Evolutionary conservation across 2,888 invertebrate species (phyloP), one percentile per base, ranked within the genome.

Genomic region (Hetaerina titia): DNA sequence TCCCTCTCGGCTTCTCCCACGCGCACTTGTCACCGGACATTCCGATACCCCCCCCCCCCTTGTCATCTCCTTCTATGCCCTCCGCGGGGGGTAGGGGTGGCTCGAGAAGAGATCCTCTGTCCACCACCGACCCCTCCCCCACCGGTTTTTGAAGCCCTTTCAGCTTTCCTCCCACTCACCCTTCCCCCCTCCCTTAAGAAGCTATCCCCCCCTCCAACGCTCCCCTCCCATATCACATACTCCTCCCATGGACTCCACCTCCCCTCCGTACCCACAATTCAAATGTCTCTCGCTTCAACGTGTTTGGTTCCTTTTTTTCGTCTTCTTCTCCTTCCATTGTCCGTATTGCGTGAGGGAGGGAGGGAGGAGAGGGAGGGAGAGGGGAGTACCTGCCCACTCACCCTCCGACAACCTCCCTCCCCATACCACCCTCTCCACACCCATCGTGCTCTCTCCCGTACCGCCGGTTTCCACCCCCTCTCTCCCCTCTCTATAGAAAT

Each of bases 1-100:
- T 89, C 17, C n/a, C 81, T 81, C 5, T 15, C 81, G n/a, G 25
- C 81, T 25, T 58, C 6, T 58, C 22, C 58, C 89, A 57, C 58
- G 58, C 89, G 89, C 89, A 58, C 89, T 90, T 58, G 89, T 90
- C 89, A 90, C 89, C 9, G 89, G 89, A 56, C 60, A n/a, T 90
- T 60, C 58, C 60, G 60, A 60, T 7, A 60, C 60, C 11, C 11
- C 58, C 58, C 89, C 1, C n/a, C 56, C 9, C 56, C 57, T 89
- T 57, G n/a, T 56, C 56, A 89, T 45, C 57, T 60, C 60, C 60
- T 60, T 60, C 13, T 60, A 60, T 60, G 13, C 60, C 7, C 60
- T 60, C 60, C 60, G 60, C 60, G n/a, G n/a, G 60, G 60, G 60
- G 60, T 60, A 13, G 60, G 9, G 13, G 60, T 7, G 60, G 13